Base-by-base conservation (phyloP, 2,888 invertebrate genomes). In the Choreutis nemorana region DNA sequence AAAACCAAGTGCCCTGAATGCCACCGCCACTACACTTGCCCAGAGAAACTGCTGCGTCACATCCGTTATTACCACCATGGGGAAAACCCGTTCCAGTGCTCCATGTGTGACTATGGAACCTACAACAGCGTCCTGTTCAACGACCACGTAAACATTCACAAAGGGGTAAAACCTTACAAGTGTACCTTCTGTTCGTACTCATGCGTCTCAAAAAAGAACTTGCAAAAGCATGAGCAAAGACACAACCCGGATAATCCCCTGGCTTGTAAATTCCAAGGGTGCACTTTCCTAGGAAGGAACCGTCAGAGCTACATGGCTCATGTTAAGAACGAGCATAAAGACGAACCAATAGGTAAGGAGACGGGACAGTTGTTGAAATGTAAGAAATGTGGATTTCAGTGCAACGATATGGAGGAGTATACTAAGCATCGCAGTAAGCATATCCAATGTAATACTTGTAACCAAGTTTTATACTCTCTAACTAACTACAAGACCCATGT, bases 161-260 rank as follows among this genome's bases (percentile, higher is more conserved):
- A 65, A 39, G 75, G 75, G 0, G 56, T 70, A 13, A 77, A 77
- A 36, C 77, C 77, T 0, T 77, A 55, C 37, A 60, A 65, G 43
- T 77, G 77, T 26, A 37, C 52, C 0, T 45, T 52, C 30, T 77
- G 77, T 7, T 39, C 61, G 0, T 68, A 72, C 41, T 36, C 61
- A 0, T 65, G 60, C 4, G 73, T 55, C 0, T 73, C 73, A 0
- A 72, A 70, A 44, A 75, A 68, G 36, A 73, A 73, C 28, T 42
- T 63, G 0, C 67, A 66, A 26, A 62, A 63, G 30, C 77, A 77
- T 12, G 68, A 73, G 18, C 24, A 45, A 0, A 60, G 61, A 0
- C 77, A 75, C 23, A 36, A 62, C 0, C 50, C 55, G 0, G 63
- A 70, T 26, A 67, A 71, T 28, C 71, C 71, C 0, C 37, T 61